These are phyloP conservation scores for Aplodontia rufa DNA, from an alignment of 2,113 vertebrate species.

Conservation along the genomic window DNA sequence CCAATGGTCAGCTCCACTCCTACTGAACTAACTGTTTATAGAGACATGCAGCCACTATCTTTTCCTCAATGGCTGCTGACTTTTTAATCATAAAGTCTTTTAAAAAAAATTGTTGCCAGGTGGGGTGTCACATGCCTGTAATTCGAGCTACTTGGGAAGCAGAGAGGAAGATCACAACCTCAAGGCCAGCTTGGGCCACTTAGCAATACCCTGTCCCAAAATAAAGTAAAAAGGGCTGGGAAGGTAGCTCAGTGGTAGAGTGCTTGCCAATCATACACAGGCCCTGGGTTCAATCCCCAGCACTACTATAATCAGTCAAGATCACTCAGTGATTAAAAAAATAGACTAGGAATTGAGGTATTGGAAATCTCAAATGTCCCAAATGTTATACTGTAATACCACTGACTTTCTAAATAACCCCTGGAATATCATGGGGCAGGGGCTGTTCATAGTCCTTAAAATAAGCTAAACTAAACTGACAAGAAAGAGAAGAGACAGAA, in stretches of 20 bases:
- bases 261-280: background rate
- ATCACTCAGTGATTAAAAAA: background rate
- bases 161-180: background rate
- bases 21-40: background rate
- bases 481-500: slow-evolving; percentile 32
- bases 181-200: background rate
- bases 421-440: background rate
- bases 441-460: background rate
- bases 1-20: background rate
- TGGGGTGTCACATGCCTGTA: no score
- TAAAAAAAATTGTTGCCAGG: background rate
- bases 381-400: background rate
- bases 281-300: background rate
- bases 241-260: background rate
- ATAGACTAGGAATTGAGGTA: background rate
- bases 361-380: background rate
- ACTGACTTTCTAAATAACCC: background rate
- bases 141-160: background rate
- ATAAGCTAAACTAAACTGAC: slow-evolving; percentile 32
- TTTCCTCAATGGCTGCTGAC: background rate
- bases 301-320: background rate
- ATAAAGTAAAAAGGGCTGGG: background rate
- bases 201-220: background rate
- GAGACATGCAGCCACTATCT: background rate
- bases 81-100: slow-evolving; percentile 36